These are phyloP conservation scores for Cirrhinus molitorella DNA, from an alignment of 2,797 vertebrate genomes.

Conservation along the genomic window DNA sequence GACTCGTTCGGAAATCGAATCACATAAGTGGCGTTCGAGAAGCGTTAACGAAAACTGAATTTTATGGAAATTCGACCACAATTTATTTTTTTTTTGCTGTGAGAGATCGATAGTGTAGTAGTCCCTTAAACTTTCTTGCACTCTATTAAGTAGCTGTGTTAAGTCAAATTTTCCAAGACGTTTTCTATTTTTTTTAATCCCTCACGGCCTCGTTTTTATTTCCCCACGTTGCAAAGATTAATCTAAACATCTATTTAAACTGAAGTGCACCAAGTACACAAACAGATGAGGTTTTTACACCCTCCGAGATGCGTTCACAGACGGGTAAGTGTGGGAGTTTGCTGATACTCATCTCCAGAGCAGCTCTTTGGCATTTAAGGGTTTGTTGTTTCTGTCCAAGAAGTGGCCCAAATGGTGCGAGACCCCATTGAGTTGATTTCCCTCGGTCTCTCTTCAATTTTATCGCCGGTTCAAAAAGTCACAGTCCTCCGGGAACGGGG, in stretches of 20 bases:
- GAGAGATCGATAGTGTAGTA: no score
- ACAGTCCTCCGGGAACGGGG: slow-evolving; percentile 70
- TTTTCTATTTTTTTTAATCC: not conserved
- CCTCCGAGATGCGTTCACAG: slow-evolving; percentile 51
- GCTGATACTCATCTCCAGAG: slow-evolving; percentile 76
- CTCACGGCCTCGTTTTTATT: not conserved
- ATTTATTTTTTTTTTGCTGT: no score
- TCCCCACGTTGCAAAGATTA: slow-evolving; percentile 12
- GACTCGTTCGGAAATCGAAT: no score
- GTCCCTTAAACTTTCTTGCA: no score
- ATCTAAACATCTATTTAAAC: slow-evolving; percentile 30
- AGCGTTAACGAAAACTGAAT: no score
- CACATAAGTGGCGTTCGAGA: no score
- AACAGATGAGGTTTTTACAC: slow-evolving; percentile 56
- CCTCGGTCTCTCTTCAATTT: slow-evolving; percentile 69
- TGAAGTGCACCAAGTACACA: slow-evolving; percentile 53
- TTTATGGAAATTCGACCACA: no score
- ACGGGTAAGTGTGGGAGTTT: slow-evolving; percentile 76
- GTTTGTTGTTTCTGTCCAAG: slow-evolving; percentile 79
- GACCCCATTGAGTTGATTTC: slow-evolving; percentile 75
- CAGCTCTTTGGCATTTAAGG: slow-evolving; percentile 65
- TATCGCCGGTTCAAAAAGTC: slow-evolving; percentile 75
- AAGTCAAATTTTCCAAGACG: not conserved
- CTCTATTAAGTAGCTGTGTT: no score
- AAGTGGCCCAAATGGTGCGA: slow-evolving; percentile 76